Percentiles rank a stretch among this genome's conserved stretches.
phyloP scores from a whole-genome alignment of 2,888 invertebrate genomes.

The Caenorhabditis sinica region DNA sequence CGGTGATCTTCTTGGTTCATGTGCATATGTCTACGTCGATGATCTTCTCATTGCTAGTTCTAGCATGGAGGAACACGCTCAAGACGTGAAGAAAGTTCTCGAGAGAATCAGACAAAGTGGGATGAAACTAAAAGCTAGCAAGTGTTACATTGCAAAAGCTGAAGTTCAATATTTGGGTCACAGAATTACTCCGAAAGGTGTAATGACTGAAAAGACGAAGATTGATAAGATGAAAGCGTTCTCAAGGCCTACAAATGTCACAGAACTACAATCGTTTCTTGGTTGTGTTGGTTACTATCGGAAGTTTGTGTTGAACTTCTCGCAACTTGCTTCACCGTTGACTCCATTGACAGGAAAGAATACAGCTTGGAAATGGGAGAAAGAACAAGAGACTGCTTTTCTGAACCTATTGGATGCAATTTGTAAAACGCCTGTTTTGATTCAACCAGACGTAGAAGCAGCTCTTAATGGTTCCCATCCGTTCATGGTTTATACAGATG shows the following conservation, averaged over 20 bases:
- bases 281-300: slow-evolving; percentile 72
- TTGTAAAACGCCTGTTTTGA: slow-evolving; percentile 54
- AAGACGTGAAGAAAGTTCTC: slow-evolving; percentile 57
- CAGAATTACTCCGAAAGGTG: background rate
- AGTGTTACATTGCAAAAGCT: slow-evolving; percentile 15
- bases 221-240: slow-evolving; percentile 29
- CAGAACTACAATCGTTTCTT: slow-evolving; percentile 47
- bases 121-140: slow-evolving; percentile 12
- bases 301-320: slow-evolving; percentile 70
- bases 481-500: slow-evolving; percentile 72
- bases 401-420: slow-evolving; percentile 61
- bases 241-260: background rate
- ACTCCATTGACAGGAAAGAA: slow-evolving; percentile 56
- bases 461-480: slow-evolving; percentile 53
- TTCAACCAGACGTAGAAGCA: slow-evolving; percentile 68
- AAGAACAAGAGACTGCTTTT: slow-evolving; percentile 61
- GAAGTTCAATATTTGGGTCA: slow-evolving; percentile 30
- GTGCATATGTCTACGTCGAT: slow-evolving; percentile 72
- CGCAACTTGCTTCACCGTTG: slow-evolving; percentile 65
- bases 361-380: slow-evolving; percentile 57
- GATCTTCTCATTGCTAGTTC: slow-evolving; percentile 72
- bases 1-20: slow-evolving; percentile 36
- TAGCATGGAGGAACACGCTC: slow-evolving; percentile 57
- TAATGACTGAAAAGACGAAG: slow-evolving; percentile 13
- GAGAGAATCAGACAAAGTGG: slow-evolving; percentile 14